These are phyloP conservation scores for Omphaloscelis lunosa DNA, from an alignment of 2,888 invertebrate genomes.

Conservation along the genomic window DNA sequence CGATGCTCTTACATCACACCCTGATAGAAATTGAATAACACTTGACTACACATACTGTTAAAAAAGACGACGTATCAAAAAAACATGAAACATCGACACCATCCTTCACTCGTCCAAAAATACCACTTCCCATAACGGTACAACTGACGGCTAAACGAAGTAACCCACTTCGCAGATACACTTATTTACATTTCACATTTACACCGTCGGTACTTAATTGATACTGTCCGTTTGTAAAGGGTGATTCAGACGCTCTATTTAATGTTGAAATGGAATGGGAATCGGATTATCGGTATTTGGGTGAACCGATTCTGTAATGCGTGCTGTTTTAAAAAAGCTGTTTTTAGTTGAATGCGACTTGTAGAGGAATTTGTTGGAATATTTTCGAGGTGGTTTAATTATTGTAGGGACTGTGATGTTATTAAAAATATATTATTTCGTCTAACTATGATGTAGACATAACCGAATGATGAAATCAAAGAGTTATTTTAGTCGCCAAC, in stretches of 20 bases:
- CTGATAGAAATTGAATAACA: conserved; percentile 4
- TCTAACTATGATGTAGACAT: too few relatives aligned
- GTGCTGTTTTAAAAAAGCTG: conserved; percentile 43
- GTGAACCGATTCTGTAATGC: conserved; percentile 43
- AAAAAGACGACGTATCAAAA: conserved; percentile 32
- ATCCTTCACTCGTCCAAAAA: conserved; percentile 48
- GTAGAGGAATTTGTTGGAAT: conserved; percentile 10
- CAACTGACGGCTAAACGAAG: conserved; percentile 44
- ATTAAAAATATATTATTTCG: too few relatives aligned
- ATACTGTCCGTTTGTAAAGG: conserved; percentile 65
- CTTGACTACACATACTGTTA: conserved; percentile 21
- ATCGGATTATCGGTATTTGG: conserved; percentile 59
- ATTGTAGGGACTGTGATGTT: not conserved
- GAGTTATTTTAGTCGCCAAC: not conserved
- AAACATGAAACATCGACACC: conserved; percentile 16
- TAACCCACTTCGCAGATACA: conserved; percentile 68
- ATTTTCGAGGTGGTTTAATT: not conserved
- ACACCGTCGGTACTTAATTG: conserved; percentile 77
- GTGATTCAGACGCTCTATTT: conserved; percentile 58
- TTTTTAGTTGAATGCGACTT: conserved; percentile 36
- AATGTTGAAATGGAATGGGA: conserved; percentile 56
- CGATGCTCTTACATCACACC: not conserved
- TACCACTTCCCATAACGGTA: conserved; percentile 47
- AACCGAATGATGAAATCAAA: not conserved
- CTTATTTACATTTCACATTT: conserved; percentile 79